Conservation (phyloP, 2,113 vertebrate species). For the Dipodomys merriami region DNA sequence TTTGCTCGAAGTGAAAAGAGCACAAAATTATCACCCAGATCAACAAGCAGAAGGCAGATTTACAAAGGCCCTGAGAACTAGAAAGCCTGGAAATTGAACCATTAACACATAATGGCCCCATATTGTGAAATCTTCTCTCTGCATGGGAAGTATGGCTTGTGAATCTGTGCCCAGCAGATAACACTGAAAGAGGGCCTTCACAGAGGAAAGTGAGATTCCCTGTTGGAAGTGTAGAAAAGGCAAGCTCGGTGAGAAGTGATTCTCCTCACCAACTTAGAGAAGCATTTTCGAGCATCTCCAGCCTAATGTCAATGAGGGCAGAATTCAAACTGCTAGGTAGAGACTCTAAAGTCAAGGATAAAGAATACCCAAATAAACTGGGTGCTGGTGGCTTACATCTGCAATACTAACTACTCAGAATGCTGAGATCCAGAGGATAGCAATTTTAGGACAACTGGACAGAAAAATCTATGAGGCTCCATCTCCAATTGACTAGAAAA, state of each 20-base stretch:
- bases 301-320: neutral
- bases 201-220: neutral
- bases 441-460: too few species aligned
- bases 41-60: neutral
- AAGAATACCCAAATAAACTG: neutral
- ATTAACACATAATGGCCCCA: neutral
- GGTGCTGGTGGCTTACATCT: too few species aligned
- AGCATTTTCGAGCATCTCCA: neutral
- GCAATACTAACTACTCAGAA: too few species aligned
- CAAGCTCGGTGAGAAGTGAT: neutral
- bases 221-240: neutral
- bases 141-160: neutral
- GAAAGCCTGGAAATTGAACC: neutral
- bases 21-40: neutral
- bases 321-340: neutral
- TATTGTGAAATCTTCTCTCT: neutral
- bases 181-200: neutral
- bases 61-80: neutral
- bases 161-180: neutral
- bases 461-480: too few species aligned
- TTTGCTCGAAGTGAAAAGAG: slow-evolving; percentile 8
- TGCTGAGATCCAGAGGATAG: too few species aligned
- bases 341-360: neutral
- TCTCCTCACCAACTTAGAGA: neutral
- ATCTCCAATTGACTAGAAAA: too few species aligned